Conservation (phyloP, 2,113 vertebrate species). For the Saguinus midas region DNA sequence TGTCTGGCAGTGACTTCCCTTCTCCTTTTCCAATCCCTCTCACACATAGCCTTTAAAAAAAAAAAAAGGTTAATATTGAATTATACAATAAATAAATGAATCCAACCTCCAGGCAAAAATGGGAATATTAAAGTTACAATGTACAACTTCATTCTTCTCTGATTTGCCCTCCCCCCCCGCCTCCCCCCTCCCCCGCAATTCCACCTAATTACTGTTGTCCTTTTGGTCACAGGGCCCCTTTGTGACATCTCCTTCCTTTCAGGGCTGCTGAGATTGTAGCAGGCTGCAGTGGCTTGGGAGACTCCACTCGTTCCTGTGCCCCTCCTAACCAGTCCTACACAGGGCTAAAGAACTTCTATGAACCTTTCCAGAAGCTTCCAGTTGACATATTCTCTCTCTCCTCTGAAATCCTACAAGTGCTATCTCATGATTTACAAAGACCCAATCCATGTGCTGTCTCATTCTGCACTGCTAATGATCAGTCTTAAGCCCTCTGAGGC, state of each 20-base stretch:
- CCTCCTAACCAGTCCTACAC: not conserved
- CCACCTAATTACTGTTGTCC: not conserved
- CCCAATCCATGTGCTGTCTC: not conserved
- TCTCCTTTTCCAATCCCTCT: not conserved
- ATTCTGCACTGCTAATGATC: no score
- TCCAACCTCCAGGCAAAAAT: not conserved
- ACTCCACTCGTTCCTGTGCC: not conserved
- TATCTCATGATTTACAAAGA: not conserved
- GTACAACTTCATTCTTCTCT: not conserved
- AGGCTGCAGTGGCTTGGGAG: not conserved
- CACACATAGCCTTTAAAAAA: not conserved
- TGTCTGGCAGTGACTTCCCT: not conserved
- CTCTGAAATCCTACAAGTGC: not conserved
- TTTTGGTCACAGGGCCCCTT: slow-evolving; percentile 32
- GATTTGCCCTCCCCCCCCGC: not conserved
- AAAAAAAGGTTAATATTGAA: not conserved
- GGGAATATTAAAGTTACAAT: not conserved
- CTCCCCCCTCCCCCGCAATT: not conserved
- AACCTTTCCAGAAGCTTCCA: slow-evolving; percentile 3
- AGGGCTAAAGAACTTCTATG: not conserved
- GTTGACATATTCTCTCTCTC: not conserved
- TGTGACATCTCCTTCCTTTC: slow-evolving; percentile 20
- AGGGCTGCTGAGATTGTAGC: not conserved
- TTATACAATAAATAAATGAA: not conserved
- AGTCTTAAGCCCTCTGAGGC: not conserved